Percentiles rank a stretch among this genome's conserved stretches.
Conservation (phyloP, 2,797 vertebrate species). For the Crypturellus tataupa region DNA sequence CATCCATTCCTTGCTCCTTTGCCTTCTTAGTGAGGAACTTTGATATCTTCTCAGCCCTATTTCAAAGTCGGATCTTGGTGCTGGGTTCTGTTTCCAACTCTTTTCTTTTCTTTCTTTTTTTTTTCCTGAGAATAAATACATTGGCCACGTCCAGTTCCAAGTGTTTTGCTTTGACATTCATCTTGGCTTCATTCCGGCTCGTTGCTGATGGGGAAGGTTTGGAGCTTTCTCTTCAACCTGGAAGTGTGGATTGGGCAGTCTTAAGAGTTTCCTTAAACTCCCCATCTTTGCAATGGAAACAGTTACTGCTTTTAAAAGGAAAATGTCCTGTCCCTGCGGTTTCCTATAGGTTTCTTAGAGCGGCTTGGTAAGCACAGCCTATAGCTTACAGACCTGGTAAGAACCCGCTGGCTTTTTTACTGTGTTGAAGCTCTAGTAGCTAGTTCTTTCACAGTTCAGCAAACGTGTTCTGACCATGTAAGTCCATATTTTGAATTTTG, state of each 20-base stretch:
- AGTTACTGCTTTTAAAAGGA: neutral
- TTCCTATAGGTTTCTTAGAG: too few relatives aligned
- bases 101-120: neutral
- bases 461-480: neutral
- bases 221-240: neutral
- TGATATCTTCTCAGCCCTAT: neutral
- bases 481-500: accelerated
- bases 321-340: neutral
- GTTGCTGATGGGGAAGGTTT: neutral
- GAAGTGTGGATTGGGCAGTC: neutral
- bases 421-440: neutral
- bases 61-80: neutral
- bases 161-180: neutral
- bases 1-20: neutral
- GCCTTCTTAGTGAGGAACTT: neutral
- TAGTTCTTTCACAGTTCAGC: neutral
- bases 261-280: neutral
- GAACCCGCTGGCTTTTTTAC: neutral
- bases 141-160: neutral
- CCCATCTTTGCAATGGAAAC: neutral
- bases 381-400: neutral
- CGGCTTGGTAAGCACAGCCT: too few relatives aligned
- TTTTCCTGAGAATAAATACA: neutral
- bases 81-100: neutral
- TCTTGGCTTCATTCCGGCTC: conserved; percentile 3